These are phyloP conservation scores for Papilio protenor DNA, from an alignment of 2,888 invertebrate species.

Conservation along the genomic window DNA sequence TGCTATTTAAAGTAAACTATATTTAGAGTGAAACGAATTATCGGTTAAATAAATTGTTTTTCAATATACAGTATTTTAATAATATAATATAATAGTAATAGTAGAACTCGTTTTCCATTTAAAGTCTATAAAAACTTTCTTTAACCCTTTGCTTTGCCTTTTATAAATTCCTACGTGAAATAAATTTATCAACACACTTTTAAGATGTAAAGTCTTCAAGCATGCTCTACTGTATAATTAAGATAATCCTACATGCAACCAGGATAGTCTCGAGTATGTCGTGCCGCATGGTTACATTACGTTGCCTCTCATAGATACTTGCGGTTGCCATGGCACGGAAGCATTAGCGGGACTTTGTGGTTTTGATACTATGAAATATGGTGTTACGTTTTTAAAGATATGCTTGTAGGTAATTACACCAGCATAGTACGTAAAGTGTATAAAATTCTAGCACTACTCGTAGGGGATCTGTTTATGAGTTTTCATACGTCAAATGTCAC, in stretches of 20 bases:
- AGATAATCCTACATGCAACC: neutral
- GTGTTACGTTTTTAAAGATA: neutral
- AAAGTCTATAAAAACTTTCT: neutral
- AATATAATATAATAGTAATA: neutral
- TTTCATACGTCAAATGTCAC: too few relatives aligned
- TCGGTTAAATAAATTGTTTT: neutral
- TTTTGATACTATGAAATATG: slow-evolving; percentile 40
- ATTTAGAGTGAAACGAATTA: neutral
- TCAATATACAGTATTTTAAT: neutral
- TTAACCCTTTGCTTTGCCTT: neutral
- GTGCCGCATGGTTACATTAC: slow-evolving; percentile 18
- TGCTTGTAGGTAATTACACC: neutral
- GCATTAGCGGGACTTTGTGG: slow-evolving; percentile 20
- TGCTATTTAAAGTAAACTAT: neutral
- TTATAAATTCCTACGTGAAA: neutral
- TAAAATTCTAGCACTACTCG: neutral
- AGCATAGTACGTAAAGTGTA: neutral
- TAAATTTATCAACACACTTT: neutral
- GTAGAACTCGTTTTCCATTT: too few relatives aligned
- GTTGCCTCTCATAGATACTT: slow-evolving; percentile 37
- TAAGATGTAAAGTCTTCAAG: neutral
- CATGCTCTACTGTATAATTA: neutral
- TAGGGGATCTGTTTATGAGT: too few relatives aligned
- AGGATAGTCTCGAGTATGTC: slow-evolving; percentile 33
- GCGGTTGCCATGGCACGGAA: slow-evolving; percentile 41